Percentiles rank a stretch among this genome's conserved stretches.
phyloP scores from a whole-genome alignment of 2,797 vertebrate species.

The Sebastes miniatus region DNA sequence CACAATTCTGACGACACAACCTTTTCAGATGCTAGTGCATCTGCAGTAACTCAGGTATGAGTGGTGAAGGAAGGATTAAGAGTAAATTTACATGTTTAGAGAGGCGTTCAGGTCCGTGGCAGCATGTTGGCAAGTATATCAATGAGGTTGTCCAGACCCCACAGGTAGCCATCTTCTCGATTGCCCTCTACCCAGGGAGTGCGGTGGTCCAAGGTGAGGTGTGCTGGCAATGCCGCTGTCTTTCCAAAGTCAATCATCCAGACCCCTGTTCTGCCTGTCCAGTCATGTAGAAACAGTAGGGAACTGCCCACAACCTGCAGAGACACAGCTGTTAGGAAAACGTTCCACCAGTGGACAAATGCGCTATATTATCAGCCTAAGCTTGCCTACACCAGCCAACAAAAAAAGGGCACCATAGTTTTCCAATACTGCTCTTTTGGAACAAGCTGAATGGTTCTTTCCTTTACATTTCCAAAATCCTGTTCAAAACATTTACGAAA shows the following conservation, averaged over 20 bases:
- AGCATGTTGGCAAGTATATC: constrained; percentile 74
- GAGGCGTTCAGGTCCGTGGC: constrained; percentile 32
- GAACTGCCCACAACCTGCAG: constrained; percentile 90
- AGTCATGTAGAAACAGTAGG: constrained; percentile 88
- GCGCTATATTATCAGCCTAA: background rate
- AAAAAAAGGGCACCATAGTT: background rate
- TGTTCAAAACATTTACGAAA: background rate
- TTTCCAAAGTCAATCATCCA: constrained; percentile 96
- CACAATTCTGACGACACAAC: background rate
- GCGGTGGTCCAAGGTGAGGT: constrained; percentile 82
- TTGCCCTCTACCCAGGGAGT: constrained; percentile 87
- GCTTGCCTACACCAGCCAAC: background rate
- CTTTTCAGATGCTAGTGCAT: background rate
- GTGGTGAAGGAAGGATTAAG: background rate
- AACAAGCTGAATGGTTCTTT: background rate
- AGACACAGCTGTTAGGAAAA: background rate
- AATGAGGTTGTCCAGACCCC: constrained; percentile 88
- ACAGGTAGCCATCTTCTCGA: constrained; percentile 88
- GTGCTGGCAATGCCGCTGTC: constrained; percentile 76
- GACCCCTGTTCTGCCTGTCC: constrained; percentile 82
- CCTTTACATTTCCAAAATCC: background rate
- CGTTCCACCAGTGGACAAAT: background rate
- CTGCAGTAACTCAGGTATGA: background rate
- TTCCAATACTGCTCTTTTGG: background rate
- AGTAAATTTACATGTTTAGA: background rate